phyloP scores from a whole-genome alignment of 53 echinoderm and acorn worm species.

The Crossaster papposus region DNA sequence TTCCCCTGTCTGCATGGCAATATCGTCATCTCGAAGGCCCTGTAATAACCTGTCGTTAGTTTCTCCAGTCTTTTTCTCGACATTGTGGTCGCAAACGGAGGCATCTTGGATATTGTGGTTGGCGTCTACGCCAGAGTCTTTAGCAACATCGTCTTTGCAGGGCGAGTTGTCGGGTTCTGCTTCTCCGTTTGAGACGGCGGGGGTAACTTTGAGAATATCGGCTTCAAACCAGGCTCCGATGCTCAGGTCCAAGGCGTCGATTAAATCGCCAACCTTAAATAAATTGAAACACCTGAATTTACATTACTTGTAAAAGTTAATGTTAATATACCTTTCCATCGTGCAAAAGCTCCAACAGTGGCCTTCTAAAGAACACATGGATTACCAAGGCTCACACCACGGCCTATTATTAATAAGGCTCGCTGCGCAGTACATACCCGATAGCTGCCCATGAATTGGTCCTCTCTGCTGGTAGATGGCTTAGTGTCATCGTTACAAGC shows the following conservation, averaged over 20 bases:
- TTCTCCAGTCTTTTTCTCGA: conserved; percentile 39
- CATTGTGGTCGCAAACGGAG: background rate
- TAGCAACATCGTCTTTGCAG: conserved; percentile 31
- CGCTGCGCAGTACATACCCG: conserved; percentile 3
- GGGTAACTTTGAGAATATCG: conserved; percentile 74
- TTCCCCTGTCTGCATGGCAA: background rate
- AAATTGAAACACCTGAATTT: background rate
- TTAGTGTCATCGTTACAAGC: conserved; percentile 43
- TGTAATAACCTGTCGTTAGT: conserved; percentile 22
- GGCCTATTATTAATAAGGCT: no score
- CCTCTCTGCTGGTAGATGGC: conserved; percentile 74
- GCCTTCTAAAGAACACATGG: background rate
- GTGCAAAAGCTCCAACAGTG: no score
- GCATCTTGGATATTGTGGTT: conserved; percentile 33
- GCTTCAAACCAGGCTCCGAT: conserved; percentile 99
- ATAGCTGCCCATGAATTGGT: background rate
- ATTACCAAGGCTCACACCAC: no score
- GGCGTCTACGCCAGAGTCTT: conserved; percentile 35
- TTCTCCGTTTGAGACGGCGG: conserved; percentile 30
- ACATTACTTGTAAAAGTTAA: no score
- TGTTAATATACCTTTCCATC: no score
- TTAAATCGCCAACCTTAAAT: conserved; percentile 85
- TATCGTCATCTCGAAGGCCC: background rate
- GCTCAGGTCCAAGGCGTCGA: conserved; percentile 94
- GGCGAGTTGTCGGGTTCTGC: background rate